These are phyloP conservation scores for Actinia tenebrosa DNA, from an alignment of 64 coral and sea anemone species.

Conservation along the genomic window DNA sequence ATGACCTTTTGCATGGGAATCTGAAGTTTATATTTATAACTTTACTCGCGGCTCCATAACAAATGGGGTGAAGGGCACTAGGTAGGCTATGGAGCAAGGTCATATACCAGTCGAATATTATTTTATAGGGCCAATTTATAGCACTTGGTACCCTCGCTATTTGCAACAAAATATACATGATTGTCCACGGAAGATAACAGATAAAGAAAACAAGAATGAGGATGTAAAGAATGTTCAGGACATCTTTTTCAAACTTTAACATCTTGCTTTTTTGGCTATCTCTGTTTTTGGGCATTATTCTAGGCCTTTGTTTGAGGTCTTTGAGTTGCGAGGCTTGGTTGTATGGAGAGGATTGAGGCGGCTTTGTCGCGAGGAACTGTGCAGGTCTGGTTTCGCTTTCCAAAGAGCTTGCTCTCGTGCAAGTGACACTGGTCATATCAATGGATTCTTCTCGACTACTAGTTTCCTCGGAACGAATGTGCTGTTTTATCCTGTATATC, in stretches of 20 bases:
- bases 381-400: too few species aligned
- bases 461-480: neutral
- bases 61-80: too few species aligned
- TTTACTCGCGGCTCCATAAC: too few species aligned
- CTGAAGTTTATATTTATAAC: too few species aligned
- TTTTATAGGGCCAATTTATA: neutral
- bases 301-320: neutral
- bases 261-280: neutral
- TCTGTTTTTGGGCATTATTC: neutral
- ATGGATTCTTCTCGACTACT: neutral
- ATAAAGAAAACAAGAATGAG: neutral
- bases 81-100: too few species aligned
- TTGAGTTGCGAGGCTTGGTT: neutral
- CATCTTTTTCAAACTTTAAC: neutral
- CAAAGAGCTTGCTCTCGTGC: too few species aligned
- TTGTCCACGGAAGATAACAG: neutral
- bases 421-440: neutral
- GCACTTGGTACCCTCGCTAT: neutral
- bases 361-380: neutral
- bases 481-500: neutral
- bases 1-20: too few species aligned
- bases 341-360: neutral
- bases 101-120: too few species aligned
- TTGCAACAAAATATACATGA: neutral
- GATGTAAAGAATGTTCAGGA: neutral